These are phyloP conservation scores for Anolis apletophallus DNA, from an alignment of 2,797 vertebrate species.

Conservation along the genomic window DNA sequence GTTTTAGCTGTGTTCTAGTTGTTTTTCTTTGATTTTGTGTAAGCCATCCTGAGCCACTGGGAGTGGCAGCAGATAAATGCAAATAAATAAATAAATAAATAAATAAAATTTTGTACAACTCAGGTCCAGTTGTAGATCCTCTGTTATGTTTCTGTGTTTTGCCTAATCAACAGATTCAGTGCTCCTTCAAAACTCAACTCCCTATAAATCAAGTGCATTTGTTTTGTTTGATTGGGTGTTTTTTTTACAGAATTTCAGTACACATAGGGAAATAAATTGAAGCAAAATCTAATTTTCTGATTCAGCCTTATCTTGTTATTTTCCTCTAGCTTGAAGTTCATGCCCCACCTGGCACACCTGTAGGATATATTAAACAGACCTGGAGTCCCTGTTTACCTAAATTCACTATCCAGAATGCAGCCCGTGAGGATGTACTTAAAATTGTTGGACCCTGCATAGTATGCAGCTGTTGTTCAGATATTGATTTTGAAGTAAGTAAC, in stretches of 20 bases:
- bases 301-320: not conserved
- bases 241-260: not conserved
- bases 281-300: not conserved
- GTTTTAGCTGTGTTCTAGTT: no score
- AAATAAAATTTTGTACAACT: no score
- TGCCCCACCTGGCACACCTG: slow-evolving; percentile 86
- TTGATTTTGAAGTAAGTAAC: slow-evolving; percentile 89
- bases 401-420: slow-evolving; percentile 88
- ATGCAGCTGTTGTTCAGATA: slow-evolving; percentile 88
- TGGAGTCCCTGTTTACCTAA: slow-evolving; percentile 90
- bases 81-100: no score
- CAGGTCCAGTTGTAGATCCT: not conserved
- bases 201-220: no score
- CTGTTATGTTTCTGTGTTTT: not conserved
- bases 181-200: not conserved
- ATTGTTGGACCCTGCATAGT: slow-evolving; percentile 87
- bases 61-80: no score
- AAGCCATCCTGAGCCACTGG: no score
- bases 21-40: no score
- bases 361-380: slow-evolving; percentile 89
- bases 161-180: not conserved
- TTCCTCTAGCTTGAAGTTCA: slow-evolving; percentile 89
- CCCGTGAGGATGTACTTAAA: slow-evolving; percentile 82
- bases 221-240: no score
- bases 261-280: not conserved